Evolutionary conservation across 2,113 vertebrate genomes (phyloP), one percentile per base, ranked within the genome.

Genomic region (Toxotes jaculatrix): DNA sequence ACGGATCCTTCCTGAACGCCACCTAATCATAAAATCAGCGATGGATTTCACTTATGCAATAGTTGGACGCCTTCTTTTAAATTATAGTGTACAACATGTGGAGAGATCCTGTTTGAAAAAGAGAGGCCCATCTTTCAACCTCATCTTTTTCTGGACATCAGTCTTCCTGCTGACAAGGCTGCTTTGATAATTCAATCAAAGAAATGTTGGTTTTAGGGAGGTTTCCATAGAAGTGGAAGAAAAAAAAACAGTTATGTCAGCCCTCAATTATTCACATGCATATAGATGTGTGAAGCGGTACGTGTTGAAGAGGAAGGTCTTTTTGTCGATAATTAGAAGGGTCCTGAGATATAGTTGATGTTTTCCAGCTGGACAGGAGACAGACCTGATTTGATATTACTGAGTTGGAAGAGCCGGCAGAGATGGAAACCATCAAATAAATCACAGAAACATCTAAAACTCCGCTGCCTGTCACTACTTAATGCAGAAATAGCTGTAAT

Each of bases 41-140:
- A 40, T 2, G 40, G 62, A 79, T 70, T 83, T 65, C 59, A 38
- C 14, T 53, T 19, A 77, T 49, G 62, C 45, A 34, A 53, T 21
- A 79, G 55, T 66, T 77, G 47, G 67, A 88, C 36, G 61, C 71
- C 76, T 83, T 38, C 32, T 75, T 64, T 81, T 88, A 87, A 91
- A 91, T 88, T 80, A 89, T 36, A 91, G 81, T 64, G 74, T 76
- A 5, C 16, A 59, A n/a, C 55, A 31, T 61, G 64, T 2, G 11
- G 53, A 70, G 56, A 27, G 62, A 74, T 34, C 34, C 67, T 8
- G 47, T 62, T 68, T 51, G 70, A 76, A 77, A 70, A 78, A 56
- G 60, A 68, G 40, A 51, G 47, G 68, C 13, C 34, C 21, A 45
- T 80, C 63, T 60, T 68, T 87, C 59, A 74, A n/a, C 45, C 51